phyloP scores from a whole-genome alignment of 2,797 vertebrate species.

The Thripadectes ignobilis region DNA sequence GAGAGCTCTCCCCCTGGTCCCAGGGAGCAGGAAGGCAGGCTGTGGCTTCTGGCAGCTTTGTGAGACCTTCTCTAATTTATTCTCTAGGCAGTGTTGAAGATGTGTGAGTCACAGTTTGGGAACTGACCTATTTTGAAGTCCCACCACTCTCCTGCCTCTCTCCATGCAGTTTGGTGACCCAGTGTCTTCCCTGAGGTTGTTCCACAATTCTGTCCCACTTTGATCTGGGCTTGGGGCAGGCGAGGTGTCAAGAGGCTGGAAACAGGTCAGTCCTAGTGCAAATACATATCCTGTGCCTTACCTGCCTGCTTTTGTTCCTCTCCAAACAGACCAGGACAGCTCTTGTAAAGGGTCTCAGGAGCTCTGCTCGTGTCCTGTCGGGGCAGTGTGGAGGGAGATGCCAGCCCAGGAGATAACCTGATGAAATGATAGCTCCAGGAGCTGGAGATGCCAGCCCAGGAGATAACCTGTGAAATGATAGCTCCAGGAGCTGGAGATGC shows the following conservation, averaged over 20 bases:
- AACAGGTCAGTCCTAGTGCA: not conserved
- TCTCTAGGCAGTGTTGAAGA: not conserved
- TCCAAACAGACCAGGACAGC: not conserved
- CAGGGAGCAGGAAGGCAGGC: not conserved
- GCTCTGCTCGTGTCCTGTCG: not conserved
- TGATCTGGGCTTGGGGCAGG: not conserved
- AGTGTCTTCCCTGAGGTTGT: not conserved
- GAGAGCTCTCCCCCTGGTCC: not conserved
- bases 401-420: not conserved
- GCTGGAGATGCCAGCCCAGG: too few relatives aligned
- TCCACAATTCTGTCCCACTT: not conserved
- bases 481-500: too few relatives aligned
- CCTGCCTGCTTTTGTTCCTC: not conserved
- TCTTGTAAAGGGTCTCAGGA: not conserved
- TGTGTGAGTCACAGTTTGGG: not conserved
- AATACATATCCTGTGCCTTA: not conserved
- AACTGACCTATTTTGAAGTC: not conserved
- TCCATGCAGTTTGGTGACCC: not conserved
- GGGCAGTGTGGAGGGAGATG: not conserved
- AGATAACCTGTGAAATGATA: too few relatives aligned
- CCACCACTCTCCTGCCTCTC: not conserved
- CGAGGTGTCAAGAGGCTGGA: not conserved
- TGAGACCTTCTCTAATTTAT: not conserved
- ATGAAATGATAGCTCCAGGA: not conserved
- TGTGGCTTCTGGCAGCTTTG: not conserved